Evolutionary conservation across 2,888 invertebrate species (phyloP), one percentile per base, ranked within the genome.

Genomic region (Heteropelma amictum): DNA sequence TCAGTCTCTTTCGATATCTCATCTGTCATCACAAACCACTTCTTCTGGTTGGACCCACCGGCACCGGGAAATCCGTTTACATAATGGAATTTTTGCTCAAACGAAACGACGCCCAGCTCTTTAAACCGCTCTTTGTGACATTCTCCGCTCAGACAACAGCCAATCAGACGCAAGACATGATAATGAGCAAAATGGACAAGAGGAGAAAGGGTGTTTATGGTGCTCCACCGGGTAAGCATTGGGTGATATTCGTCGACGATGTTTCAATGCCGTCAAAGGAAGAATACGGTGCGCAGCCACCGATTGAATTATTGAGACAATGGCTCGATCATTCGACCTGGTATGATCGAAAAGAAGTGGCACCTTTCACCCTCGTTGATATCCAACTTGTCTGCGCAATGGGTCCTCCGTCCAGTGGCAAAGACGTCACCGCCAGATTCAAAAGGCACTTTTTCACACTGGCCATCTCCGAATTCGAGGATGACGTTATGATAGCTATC

Each of bases 111-210:
- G 93, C 94, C 0, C 93, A 93, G 63, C 88, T 93, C 0, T 98
- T 94, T 86, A 96, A 96, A 83, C 96, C 97, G 0, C 90, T 97
- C 23, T 94, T 97, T 78, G 93, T 98, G 83, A 97, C 95, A 79
- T 98, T 98, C 89, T 98, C 98, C 0, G 97, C 98, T 0, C 97
- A 97, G 90, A 98, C 98, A 0, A 95, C 95, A 12, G 97, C 97
- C 30, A 97, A 97, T 90, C 96, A 97, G 88, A 96, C 97, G 0
- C 98, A 98, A 90, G 96, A 97, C 85, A 97, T 97, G 65, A 96
- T 98, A 54, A 97, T 98, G 96, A 94, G 95, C 7, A 98, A 97
- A 89, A 89, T 98, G 83, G 97, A 97, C 86, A 97, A 97, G 87
- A 91, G 98, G 63, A 92, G 95, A 64, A 98, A 97, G 91, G 97